Evolutionary conservation across 37 sponge, comb jelly and placozoan species (phyloP), one percentile per base, ranked within the genome.

Genomic region (Eunapius fragilis): DNA sequence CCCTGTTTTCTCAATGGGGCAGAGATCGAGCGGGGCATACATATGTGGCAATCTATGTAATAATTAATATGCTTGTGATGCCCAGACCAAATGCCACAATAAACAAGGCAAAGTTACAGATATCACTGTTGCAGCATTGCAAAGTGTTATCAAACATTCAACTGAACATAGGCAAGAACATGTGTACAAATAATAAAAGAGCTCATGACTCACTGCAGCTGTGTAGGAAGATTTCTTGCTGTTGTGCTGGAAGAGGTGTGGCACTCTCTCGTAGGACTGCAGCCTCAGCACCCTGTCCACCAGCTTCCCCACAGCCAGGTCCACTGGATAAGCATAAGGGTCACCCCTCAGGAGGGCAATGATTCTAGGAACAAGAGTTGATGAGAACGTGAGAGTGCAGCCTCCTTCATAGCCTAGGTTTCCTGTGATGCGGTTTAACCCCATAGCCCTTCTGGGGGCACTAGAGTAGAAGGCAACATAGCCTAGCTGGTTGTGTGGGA

Each of bases 181-280:
- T 10, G 10, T 12, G 7, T 7, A 31, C 30, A 71, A 3, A 26
- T 7, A 71, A 3, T 6, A 31, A 71, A 31, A 10, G 27, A 23
- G 27, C 30, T 67, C 31, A 32, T 67, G 28, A 69, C 28, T 41
- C 25, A n/a, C 48, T 26, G 3, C 24, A 23, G 83, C 83, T 68
- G 26, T 38, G 74, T 73, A 68, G 31, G 81, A 68, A 25, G 26
- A 37, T 19, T 47, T 38, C 23, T 24, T n/a, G 79, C 74, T 72
- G 33, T 75, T 74, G 41, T 85, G 86, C 70, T 85, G 86, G 71
- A 85, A 85, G 24, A 85, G 45, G 49, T 85, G 77, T 77, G 86
- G 86, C 17, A 78, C 45, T 33, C 86, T 2, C n/a, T 85, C 86
- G 38, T 85, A 85, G 6, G 37, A 36, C 24, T 26, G 19, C 28